Base-by-base conservation (phyloP, 2,888 invertebrate species). In the Clistopyga incitator region DNA sequence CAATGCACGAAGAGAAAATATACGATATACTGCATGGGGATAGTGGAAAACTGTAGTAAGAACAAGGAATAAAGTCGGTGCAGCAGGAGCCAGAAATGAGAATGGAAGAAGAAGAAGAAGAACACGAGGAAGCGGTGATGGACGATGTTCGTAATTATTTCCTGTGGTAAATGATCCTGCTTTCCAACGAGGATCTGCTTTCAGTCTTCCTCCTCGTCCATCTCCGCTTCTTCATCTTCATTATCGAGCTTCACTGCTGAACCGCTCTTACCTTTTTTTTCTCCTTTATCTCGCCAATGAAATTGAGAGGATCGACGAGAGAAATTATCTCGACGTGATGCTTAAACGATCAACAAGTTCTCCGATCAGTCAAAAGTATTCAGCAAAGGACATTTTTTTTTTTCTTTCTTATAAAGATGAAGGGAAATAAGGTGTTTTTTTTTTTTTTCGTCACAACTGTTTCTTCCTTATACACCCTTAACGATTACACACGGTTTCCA, bases 81-180 rank as follows among this genome's bases (percentile, higher is more conserved):
- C 15, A 25, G 72, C 25, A 42, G 68, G 45, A 61, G 74, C 56
- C 20, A 61, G 38, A 61, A 11, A 23, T 25, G 54, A 64, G 65
- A 54, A 50, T 15, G 20, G 13, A n/a, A n/a, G n/a, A n/a, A n/a
- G 50, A 74, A 78, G 42, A 52, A 50, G 77, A 75, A 81, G 59
- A 74, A 45, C 47, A 38, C 6, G 50, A 50, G 6, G 50, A 18
- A 78, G 71, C 61, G 70, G 79, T 88, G 89, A 88, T 90, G 86
- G 90, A 89, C 88, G 89, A 87, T 86, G 85, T 65, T 76, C 78
- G 88, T 87, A 90, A 90, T 90, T 90, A 90, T 90, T 88, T 87
- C 34, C 87, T 77, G 86, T 77, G 75, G 76, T 76, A 52, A 76
- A 79, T 54, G 61, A 20, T 50, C 34, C 78, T 70, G 34, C n/a